phyloP scores from a whole-genome alignment of 2,888 invertebrate genomes.

The Pammene aurita region DNA sequence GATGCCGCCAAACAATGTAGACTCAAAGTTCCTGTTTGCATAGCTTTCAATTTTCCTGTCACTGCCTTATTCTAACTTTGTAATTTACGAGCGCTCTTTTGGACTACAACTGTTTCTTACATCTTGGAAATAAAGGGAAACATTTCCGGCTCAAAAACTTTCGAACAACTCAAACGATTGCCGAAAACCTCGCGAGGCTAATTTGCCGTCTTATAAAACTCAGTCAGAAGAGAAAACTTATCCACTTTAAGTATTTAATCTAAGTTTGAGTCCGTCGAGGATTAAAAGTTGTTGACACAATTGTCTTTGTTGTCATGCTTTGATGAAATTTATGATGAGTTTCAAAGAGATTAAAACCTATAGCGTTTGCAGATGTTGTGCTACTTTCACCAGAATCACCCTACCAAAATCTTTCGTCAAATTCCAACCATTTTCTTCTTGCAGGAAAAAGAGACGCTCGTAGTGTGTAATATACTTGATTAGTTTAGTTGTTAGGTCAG shows the following conservation, averaged over 20 bases:
- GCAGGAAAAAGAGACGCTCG: no score
- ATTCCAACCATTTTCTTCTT: no score
- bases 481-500: no score
- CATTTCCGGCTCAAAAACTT: background rate
- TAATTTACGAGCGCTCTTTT: slow-evolving; percentile 1
- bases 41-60: background rate
- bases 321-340: no score
- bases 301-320: background rate
- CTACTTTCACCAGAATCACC: no score
- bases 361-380: no score
- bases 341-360: no score
- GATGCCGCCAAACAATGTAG: no score
- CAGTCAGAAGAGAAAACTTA: background rate
- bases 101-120: background rate
- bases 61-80: background rate
- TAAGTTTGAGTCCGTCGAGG: background rate
- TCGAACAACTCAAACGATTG: background rate
- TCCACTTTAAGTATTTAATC: background rate
- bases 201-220: slow-evolving; percentile 5
- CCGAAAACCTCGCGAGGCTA: background rate
- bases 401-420: no score
- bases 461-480: no score
- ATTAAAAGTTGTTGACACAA: slow-evolving; percentile 5
- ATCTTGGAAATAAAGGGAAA: background rate
- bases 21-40: background rate